Evolutionary conservation across 1,140 invertebrate species (phyloP), one percentile per base, ranked within the genome.

Genomic region (Amphibalanus amphitrite): DNA sequence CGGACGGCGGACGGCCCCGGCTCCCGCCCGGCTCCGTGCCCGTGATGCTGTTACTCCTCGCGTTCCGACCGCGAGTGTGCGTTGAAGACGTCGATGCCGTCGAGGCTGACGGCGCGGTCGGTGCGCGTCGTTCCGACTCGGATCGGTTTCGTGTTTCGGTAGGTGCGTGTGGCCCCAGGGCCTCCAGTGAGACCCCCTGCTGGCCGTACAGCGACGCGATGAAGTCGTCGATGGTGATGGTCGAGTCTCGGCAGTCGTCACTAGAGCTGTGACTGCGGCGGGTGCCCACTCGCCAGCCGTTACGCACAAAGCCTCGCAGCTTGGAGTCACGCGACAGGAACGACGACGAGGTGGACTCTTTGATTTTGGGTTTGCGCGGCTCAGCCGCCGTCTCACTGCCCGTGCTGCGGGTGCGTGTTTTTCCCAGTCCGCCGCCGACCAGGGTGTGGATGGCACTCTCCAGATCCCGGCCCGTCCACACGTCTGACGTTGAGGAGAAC

Each of bases 211-310:
- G 47, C 47, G 47, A 59, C 6, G 47, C 47, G 47, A 59, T 59
- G 47, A 59, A 59, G 47, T 59, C 47, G 47, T 59, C 47, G 47
- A 59, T 59, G 47, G 47, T 59, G 47, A 59, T 59, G 47, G 47
- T 59, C 47, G 47, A 59, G 47, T 59, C 47, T 8, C 47, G 47
- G 17, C 47, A 59, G 47, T 59, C 47, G 47, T 59, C 47, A 23
- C 47, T 59, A 1, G 47, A 59, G 47, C 47, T 59, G 47, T 59
- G 47, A 20, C 47, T 59, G 6, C 47, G 47, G 10, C 47, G 10
- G 10, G 47, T 59, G 47, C 47, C 33, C n/a, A n/a, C n/a, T 38
- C 33, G 47, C 47, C 47, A 59, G 47, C 47, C 47, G 47, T 20
- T 59, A 1, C 47, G 47, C 47, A 59, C 47, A 1, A 59, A 20